A percentile compares a stretch with the other conserved stretches of the same genome.
phyloP scores from a whole-genome alignment of 1,140 invertebrate genomes.

The Brachystomella parvula region DNA sequence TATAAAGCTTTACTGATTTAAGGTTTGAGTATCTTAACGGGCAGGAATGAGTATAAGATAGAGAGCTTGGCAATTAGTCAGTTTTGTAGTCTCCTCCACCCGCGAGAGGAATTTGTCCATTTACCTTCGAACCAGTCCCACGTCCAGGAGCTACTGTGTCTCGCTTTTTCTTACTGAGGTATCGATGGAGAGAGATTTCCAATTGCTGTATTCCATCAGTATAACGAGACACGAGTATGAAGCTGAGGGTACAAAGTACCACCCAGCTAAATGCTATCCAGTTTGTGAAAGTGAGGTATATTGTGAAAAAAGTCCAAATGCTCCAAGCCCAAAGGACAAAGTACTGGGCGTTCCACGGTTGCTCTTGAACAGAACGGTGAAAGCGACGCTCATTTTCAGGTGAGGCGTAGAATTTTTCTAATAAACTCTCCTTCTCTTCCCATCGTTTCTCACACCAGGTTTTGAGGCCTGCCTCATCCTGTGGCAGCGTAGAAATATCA shows the following conservation, averaged over 20 bases:
- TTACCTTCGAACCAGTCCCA: too few relatives aligned
- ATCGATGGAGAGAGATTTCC: slow-evolving; percentile 47
- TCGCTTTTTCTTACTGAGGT: slow-evolving; percentile 15
- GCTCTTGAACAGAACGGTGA: slow-evolving; percentile 28
- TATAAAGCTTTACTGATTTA: too few relatives aligned
- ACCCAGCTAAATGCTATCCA: slow-evolving; percentile 47
- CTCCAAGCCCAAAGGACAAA: slow-evolving; percentile 53
- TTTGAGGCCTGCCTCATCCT: slow-evolving; percentile 50
- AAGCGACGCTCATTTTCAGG: slow-evolving; percentile 3
- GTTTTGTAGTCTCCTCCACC: too few relatives aligned
- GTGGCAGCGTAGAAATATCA: slow-evolving; percentile 51
- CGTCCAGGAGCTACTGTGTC: too few relatives aligned
- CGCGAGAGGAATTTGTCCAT: too few relatives aligned
- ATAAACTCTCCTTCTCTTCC: slow-evolving; percentile 43
- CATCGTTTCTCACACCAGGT: slow-evolving; percentile 64
- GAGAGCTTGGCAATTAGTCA: too few relatives aligned
- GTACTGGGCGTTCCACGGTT: slow-evolving; percentile 44
- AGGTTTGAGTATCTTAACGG: too few relatives aligned
- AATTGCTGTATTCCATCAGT: slow-evolving; percentile 51
- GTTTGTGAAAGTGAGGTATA: slow-evolving; percentile 45
- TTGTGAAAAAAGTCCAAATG: slow-evolving; percentile 42
- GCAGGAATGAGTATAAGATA: too few relatives aligned
- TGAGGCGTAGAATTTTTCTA: slow-evolving; percentile 27
- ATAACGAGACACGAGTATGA: slow-evolving; percentile 48
- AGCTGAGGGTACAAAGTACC: slow-evolving; percentile 45